Evolutionary conservation across 2,113 vertebrate species (phyloP), one percentile per base, ranked within the genome.

Genomic region (Miniopterus natalensis): DNA sequence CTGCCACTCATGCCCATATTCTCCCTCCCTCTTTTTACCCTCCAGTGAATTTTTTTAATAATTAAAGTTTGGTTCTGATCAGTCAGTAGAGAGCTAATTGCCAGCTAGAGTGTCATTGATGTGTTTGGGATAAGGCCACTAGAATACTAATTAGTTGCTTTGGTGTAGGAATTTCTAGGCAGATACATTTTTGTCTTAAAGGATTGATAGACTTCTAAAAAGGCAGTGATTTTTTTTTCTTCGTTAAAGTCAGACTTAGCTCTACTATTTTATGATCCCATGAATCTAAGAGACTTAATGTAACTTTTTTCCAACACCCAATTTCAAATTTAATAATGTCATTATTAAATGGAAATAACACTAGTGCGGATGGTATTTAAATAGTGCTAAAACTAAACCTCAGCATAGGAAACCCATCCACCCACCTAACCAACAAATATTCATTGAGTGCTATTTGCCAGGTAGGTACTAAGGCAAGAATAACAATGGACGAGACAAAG

Each of bases 121-220:
- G 36, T 87, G 11, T 90, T 92, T 83, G 53, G 45, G 61, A 15
- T 83, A 57, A 84, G 36, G 49, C n/a, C 21, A n/a, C 20, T 47
- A 40, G 59, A 61, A 77, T 88, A 74, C 23, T 45, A 90, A 84
- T 73, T 74, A 55, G 3, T 85, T 83, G 6, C 47, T 92, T 88
- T 94, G 79, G 15, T 89, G n/a, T 51, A 86, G 93, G 57, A 96
- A 75, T 91, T 93, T 96, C 49, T 40, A 66, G 55, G 45, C 21
- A 85, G 68, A 31, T 86, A 25, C 3, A 3, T 40, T 74, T 74
- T 94, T 84, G 20, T 91, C n/a, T 75, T 95, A 61, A 61, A 95
- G 15, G 45, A 85, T 61, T 80, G 80, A 55, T 96, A 51, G 0
- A 66, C 42, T n/a, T 92, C 53, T 84, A 94, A 63, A 81, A 51